Base-by-base conservation (phyloP, 2,113 vertebrate genomes). In the Illadopsis cleaveri region DNA sequence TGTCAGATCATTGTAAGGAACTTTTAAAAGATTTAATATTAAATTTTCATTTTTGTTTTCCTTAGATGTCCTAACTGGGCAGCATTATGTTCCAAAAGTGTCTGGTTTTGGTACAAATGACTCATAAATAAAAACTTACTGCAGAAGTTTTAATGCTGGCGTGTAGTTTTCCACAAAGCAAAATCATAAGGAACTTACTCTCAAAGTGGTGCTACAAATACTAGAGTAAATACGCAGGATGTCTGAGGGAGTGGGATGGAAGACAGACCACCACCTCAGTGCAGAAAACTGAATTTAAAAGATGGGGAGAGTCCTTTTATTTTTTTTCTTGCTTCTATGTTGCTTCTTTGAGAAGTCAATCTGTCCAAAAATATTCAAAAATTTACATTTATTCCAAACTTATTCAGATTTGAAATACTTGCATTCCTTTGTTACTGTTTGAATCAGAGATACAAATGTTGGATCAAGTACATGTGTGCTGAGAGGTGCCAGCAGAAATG, bases 101-200 rank as follows among this genome's bases (percentile, higher is more conserved):
- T 72, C 93, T 96, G 94, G 84, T 73, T 96, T 96, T 95, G 94
- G 93, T 95, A 96, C 42, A 92, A 96, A 94, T 96, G 94, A 96
- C 84, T 97, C 96, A 96, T 90, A 96, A 93, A 95, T 88, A 92
- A 94, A 94, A 88, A 73, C 60, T 86, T 93, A 91, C 84, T 90
- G 90, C 77, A 87, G 87, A 78, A 94, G 42, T 17, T 86, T 87
- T 86, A 93, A 93, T 91, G 45, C 54, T 96, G 92, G 84, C 1
- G 0, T 35, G 53, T 51, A 83, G 85, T 96, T 97, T 97, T 93
- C 89, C 95, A 91, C 81, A 85, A 82, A 89, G 75, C 42, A 82
- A 93, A 87, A 90, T 93, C 87, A 70, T 82, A 54, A 91, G 70
- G 58, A 90, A 40, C 82, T 90, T 84, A 73, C 57, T 65, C 66